These are phyloP conservation scores for Mechanitis mazaeus DNA, from an alignment of 2,888 invertebrate genomes.

Conservation along the genomic window DNA sequence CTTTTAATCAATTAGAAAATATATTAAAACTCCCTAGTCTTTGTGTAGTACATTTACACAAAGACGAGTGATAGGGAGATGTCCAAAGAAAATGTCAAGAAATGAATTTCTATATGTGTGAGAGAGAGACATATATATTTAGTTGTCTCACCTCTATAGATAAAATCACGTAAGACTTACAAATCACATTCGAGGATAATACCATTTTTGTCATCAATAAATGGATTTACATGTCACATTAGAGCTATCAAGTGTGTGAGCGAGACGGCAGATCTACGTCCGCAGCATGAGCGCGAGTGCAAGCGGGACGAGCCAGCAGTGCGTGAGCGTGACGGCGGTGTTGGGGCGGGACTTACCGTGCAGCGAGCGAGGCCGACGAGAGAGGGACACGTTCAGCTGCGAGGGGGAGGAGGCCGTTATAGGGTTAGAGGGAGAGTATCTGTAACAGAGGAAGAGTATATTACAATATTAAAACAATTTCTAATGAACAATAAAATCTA, in stretches of 20 bases:
- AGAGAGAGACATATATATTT: no score
- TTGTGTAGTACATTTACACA: no score
- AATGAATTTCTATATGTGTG: no score
- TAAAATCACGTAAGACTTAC: background rate
- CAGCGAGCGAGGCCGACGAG: constrained; percentile 41
- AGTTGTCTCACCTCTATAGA: background rate
- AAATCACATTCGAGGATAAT: background rate
- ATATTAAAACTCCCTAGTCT: no score
- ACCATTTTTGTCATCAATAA: background rate
- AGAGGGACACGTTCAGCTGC: constrained; percentile 44
- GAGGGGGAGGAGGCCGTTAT: constrained; percentile 50
- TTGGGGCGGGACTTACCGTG: constrained; percentile 57
- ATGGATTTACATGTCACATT: no score
- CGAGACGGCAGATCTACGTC: constrained; percentile 28
- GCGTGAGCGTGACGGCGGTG: constrained; percentile 47
- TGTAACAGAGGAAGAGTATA: constrained; percentile 31
- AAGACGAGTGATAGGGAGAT: no score
- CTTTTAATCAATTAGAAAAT: no score
- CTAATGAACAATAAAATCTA: no score
- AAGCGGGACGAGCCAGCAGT: constrained; percentile 48
- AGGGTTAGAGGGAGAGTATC: constrained; percentile 39
- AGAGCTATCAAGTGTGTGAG: background rate
- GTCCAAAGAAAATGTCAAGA: no score
- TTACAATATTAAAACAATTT: background rate
- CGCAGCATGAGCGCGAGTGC: constrained; percentile 48